These are phyloP conservation scores for Lindbergichthys nudifrons DNA, from an alignment of 2,797 vertebrate species.

Conservation along the genomic window DNA sequence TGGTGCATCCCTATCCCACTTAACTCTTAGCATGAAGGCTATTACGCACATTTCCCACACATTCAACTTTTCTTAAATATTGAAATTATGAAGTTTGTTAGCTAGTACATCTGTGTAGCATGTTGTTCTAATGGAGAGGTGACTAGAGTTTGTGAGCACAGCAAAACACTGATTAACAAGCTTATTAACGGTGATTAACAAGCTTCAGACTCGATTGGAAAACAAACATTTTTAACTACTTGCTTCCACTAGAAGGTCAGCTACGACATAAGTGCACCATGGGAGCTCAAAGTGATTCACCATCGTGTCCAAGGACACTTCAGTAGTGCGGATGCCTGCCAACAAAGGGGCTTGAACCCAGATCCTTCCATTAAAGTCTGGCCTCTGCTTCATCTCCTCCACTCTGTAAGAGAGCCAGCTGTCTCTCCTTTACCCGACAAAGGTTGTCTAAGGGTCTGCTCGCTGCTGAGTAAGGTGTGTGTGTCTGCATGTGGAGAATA, in stretches of 20 bases:
- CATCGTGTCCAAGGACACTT: conserved; percentile 22
- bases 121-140: not conserved
- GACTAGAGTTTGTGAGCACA: not conserved
- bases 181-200: not conserved
- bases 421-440: conserved; percentile 3
- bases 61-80: not conserved
- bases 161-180: not conserved
- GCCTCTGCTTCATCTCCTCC: conserved; percentile 11
- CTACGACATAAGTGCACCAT: not conserved
- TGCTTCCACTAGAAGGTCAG: not conserved
- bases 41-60: not conserved
- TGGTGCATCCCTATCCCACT: not conserved
- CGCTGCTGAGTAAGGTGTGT: conserved; percentile 49
- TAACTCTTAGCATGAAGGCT: not conserved
- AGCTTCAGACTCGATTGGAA: not conserved
- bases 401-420: conserved; percentile 10
- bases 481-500: conserved; percentile 59
- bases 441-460: conserved; percentile 51
- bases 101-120: not conserved
- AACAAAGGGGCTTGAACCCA: conserved; percentile 45
- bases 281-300: conserved; percentile 18
- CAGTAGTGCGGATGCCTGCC: conserved; percentile 21
- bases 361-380: conserved; percentile 38
- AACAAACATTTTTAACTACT: not conserved
- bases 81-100: not conserved